Evolutionary conservation across 2,797 vertebrate species (phyloP).

Genomic region (Halcyon badia): DNA sequence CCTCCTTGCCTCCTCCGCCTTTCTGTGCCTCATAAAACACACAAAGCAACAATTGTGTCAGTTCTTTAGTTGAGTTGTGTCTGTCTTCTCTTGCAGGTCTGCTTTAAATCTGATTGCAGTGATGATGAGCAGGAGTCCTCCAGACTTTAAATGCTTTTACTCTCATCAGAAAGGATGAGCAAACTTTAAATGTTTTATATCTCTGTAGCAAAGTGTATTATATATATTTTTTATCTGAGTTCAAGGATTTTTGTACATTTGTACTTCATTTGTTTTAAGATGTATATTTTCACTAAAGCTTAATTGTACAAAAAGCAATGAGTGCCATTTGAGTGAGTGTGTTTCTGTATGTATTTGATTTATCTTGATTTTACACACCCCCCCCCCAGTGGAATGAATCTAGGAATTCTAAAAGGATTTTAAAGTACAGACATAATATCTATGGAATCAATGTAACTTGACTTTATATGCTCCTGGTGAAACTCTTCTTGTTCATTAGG

Average conservation of each 20-base stretch:
- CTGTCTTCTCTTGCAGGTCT: constrained; percentile 83
- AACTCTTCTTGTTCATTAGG: not conserved
- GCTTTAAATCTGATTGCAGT: constrained; percentile 87
- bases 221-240: constrained; percentile 89
- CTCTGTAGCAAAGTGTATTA: constrained; percentile 92
- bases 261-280: constrained; percentile 92
- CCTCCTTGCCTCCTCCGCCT: not conserved
- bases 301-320: constrained; percentile 91
- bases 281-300: constrained; percentile 93
- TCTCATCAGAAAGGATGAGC: constrained; percentile 71
- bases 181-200: constrained; percentile 82
- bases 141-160: constrained; percentile 85
- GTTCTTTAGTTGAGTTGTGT: constrained; percentile 14
- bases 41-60: not conserved
- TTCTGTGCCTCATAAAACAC: not conserved
- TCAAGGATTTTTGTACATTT: constrained; percentile 94
- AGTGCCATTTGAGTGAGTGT: constrained; percentile 89
- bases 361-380: not conserved
- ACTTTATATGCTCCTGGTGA: constrained; percentile 40
- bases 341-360: constrained; percentile 67
- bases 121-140: constrained; percentile 87
- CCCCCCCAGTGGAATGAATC: constrained; percentile 77
- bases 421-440: constrained; percentile 82
- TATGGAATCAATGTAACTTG: constrained; percentile 63
- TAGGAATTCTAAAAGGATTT: constrained; percentile 80